Evolutionary conservation across 2,797 vertebrate species (phyloP), one percentile per base, ranked within the genome.

Genomic region (Taeniopygia guttata): DNA sequence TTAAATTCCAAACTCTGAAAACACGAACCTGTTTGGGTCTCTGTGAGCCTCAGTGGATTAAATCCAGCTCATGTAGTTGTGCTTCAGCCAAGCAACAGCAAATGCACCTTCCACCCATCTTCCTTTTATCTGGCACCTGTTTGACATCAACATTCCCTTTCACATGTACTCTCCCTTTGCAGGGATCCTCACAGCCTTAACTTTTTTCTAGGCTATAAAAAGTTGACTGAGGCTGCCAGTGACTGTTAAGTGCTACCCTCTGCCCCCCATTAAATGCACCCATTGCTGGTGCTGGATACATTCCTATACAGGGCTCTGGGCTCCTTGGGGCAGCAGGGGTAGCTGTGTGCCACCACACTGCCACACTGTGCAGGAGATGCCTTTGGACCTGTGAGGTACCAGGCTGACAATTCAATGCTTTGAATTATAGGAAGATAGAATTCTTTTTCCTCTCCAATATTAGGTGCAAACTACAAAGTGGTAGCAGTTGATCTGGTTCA

Each of bases 261-360:
- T 80, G 59, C 16, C 64, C 59, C 52, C 32, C 23, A 12, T 27
- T n/a, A 67, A 52, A 86, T 29, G 36, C 22, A 34, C 17, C 69
- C 32, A 0, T 27, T 1, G 0, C 54, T 66, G 70, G 42, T 22
- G 46, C 51, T 58, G 84, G 38, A 2, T 11, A 0, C 23, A 2
- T 40, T 27, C 8, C n/a, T 30, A 12, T 13, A 2, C 48, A 46
- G 70, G 55, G 58, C 51, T 80, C 82, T 92, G 72, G 58, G 82
- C 59, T 89, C 36, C 59, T 42, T 0, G 1, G n/a, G 68, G 75
- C 64, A 38, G 67, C 78, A 59, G 66, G 46, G 40, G 72, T 69
- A 70, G 10, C 87, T 54, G 27, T 42, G 34, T 66, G 34, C 59
- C 68, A 88, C 64, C 79, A 72, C 73, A 51, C 77, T 51, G 10